These are phyloP conservation scores for Enteromius fasciolatus DNA, from an alignment of 2,797 vertebrate species.

Conservation along the genomic window DNA sequence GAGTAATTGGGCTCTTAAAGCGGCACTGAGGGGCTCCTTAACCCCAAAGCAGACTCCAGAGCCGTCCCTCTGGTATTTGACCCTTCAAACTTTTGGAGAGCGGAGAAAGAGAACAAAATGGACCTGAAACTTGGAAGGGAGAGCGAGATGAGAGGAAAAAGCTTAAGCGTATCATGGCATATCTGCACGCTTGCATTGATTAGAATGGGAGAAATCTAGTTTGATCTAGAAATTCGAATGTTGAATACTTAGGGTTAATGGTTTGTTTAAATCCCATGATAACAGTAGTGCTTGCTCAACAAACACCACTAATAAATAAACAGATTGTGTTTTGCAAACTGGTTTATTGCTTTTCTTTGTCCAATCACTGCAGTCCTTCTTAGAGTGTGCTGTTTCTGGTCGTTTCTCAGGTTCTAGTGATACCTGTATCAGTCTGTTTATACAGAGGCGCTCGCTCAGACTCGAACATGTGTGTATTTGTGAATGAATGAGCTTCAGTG, in stretches of 20 bases:
- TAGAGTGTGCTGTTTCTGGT: slow-evolving; percentile 64
- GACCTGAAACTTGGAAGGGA: not conserved
- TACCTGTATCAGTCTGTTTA: slow-evolving; percentile 64
- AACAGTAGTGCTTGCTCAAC: not conserved
- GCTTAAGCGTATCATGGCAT: slow-evolving; percentile 10
- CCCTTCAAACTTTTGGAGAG: not conserved
- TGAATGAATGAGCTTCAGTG: slow-evolving; percentile 24
- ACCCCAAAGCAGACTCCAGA: slow-evolving; percentile 18
- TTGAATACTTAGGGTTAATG: not conserved
- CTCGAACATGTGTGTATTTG: slow-evolving; percentile 59
- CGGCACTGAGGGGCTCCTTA: slow-evolving; percentile 37
- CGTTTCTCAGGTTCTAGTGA: slow-evolving; percentile 70
- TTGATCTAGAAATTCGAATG: not conserved
- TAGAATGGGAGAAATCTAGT: not conserved
- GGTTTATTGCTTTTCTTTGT: not conserved
- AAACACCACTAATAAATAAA: slow-evolving; percentile 2
- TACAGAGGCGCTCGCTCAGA: slow-evolving; percentile 68
- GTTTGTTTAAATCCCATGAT: not conserved
- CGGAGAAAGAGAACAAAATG: slow-evolving; percentile 17
- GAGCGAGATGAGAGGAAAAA: not conserved
- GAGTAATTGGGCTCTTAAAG: slow-evolving; percentile 45
- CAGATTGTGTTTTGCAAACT: not conserved
- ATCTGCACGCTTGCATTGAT: slow-evolving; percentile 1
- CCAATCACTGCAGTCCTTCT: slow-evolving; percentile 35
- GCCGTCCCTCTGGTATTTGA: slow-evolving; percentile 26